These are phyloP conservation scores for Dysidea cf. avara DNA, from an alignment of 37 sponge, comb jelly and placozoan genomes.

Conservation along the genomic window DNA sequence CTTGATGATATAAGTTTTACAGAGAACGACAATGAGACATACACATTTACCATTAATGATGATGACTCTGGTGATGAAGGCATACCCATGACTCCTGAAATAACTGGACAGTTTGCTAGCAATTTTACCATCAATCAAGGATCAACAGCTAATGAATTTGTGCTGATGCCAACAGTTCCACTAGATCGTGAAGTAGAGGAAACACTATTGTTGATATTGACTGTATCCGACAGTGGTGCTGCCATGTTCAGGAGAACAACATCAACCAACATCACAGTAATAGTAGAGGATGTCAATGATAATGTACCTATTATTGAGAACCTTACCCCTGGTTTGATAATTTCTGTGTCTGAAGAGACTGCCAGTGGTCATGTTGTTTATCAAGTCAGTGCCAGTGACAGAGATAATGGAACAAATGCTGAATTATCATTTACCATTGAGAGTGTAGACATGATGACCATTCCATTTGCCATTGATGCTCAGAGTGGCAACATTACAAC, in stretches of 20 bases:
- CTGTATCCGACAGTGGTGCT: slow-evolving; percentile 39
- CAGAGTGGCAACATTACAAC: slow-evolving; percentile 35
- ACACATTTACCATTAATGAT: slow-evolving; percentile 39
- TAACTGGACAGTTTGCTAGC: neutral
- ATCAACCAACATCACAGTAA: neutral
- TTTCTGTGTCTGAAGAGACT: slow-evolving; percentile 39
- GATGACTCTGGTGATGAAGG: slow-evolving; percentile 68
- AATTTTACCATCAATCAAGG: neutral
- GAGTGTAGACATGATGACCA: neutral
- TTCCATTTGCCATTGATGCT: slow-evolving; percentile 32
- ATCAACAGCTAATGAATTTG: neutral
- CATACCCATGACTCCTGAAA: slow-evolving; percentile 1
- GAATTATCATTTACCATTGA: slow-evolving; percentile 14
- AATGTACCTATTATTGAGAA: slow-evolving; percentile 41
- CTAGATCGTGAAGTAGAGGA: slow-evolving; percentile 70
- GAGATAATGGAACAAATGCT: slow-evolving; percentile 38
- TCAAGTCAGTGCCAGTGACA: slow-evolving; percentile 32
- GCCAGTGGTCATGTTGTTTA: slow-evolving; percentile 10
- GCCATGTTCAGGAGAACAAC: slow-evolving; percentile 23
- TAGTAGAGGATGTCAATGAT: slow-evolving; percentile 42
- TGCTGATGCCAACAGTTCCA: neutral
- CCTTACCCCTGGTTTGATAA: slow-evolving; percentile 45
- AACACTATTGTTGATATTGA: slow-evolving; percentile 45
- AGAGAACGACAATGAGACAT: slow-evolving; percentile 42
- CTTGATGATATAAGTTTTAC: neutral